Evolutionary conservation across 2,888 invertebrate species (phyloP), one percentile per base, ranked within the genome.

Genomic region (Tipula vernalis): DNA sequence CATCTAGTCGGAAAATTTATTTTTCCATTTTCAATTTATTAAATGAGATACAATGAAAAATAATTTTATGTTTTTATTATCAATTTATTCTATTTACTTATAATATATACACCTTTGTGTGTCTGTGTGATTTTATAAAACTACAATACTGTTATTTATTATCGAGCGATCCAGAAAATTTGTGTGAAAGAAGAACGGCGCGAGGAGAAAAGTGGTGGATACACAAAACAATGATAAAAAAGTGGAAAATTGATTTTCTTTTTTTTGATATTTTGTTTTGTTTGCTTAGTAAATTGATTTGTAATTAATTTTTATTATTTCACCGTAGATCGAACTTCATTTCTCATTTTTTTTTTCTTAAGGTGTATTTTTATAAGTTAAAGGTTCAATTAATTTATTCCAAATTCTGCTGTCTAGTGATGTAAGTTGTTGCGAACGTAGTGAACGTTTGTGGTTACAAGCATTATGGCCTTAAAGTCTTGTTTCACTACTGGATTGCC

Each of bases 1-100:
- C 39, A 71, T 28, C 10, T 57, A 8, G 15, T 57, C 15, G 51
- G 71, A 71, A 71, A 71, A 71, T 71, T 18, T 71, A 71, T 71
- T 71, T 51, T 71, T 71, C 71, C 71, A 71, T 71, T 71, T 71
- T 71, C 71, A 71, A 71, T 71, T 71, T 71, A 71, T 71, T 71
- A 71, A 71, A 71, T 71, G 71, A 71, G 71, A 71, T 71, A 71
- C 71, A 71, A 71, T 71, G 71, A 71, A 71, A 71, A 71, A 71
- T 71, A 71, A 71, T 71, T 71, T 71, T 71, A 71, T 71, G 71
- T 71, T 71, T 71, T 71, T 71, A 71, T 71, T 71, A 71, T 71
- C 71, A 71, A 71, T 71, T 71, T 71, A 71, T 71, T 71, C 71
- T 71, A 28, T 71, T 71, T 71, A 71, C 71, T 71, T 71, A 71